Evolutionary conservation across 2,797 vertebrate species (phyloP), one percentile per base, ranked within the genome.

Genomic region (Acestrorhynchus altus): DNA sequence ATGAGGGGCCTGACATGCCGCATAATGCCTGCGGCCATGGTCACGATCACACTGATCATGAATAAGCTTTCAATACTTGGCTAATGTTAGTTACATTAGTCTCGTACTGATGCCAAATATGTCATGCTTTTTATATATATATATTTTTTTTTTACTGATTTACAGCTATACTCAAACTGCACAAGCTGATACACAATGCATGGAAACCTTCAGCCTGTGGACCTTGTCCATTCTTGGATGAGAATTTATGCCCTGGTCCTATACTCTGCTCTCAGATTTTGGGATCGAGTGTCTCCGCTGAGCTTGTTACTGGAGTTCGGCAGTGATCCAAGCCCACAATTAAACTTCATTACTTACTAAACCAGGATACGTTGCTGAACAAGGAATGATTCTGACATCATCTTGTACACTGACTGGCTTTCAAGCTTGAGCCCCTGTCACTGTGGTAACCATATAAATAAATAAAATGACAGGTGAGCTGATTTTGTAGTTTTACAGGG

Each of bases 391-490:
- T 57, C 66, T 59, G 80, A 68, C 49, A 69, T 47, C 7, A n/a
- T 46, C 46, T 61, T 52, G 35, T 24, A 68, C 39, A 42, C 63
- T 56, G 18, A 28, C 44, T 64, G 67, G 67, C 76, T 72, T 75
- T 9, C n/a, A 18, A 47, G 39, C 49, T 69, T 68, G 40, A 64
- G 72, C 73, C 20, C 15, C 49, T 59, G 72, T 72, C 69, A 72
- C 81, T 74, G 75, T 81, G 24, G 78, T 76, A 74, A 65, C 71
- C n/a, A 47, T 26, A 77, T 64, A 67, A 82, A 84, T 79, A 84
- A 83, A 79, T 76, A 70, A 47, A 64, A 72, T 65, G 72, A 66
- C 60, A 69, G 56, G 11, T 20, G 63, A 80, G 80, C 22, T 42
- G 74, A 77, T 74, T 67, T 70, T 75, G 77, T 54, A 54, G 52